A percentile compares a stretch with the other conserved stretches of the same genome.
Conservation (phyloP, 2,888 invertebrate species). For the Lepeophtheirus nordmannii region DNA sequence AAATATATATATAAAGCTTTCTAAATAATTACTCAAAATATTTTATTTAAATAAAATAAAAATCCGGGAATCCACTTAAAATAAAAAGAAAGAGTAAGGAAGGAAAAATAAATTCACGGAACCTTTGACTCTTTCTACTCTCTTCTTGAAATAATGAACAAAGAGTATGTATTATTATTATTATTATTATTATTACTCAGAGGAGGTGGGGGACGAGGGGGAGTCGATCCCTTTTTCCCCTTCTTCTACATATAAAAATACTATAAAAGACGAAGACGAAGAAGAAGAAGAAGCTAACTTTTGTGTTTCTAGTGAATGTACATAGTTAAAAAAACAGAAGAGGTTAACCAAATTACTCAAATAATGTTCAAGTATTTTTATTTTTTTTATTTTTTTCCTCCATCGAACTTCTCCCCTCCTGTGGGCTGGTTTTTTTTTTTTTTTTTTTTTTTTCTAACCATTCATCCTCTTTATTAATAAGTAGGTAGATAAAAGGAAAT, state of each 20-base stretch:
- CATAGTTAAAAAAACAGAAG: background rate
- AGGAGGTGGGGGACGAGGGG: too few relatives aligned
- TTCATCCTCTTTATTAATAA: background rate
- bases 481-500: too few relatives aligned
- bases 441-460: too few relatives aligned
- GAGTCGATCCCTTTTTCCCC: background rate
- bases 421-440: background rate
- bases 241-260: background rate
- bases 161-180: background rate
- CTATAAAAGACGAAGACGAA: background rate
- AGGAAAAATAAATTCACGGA: background rate
- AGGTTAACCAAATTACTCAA: slow-evolving; percentile 8
- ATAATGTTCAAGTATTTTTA: slow-evolving; percentile 2
- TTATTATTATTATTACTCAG: too few relatives aligned
- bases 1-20: too few relatives aligned
- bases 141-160: background rate
- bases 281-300: background rate
- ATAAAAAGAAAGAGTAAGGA: too few relatives aligned
- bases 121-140: background rate
- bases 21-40: too few relatives aligned
- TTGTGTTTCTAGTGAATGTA: background rate
- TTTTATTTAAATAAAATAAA: too few relatives aligned
- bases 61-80: too few relatives aligned
- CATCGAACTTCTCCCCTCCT: too few relatives aligned
- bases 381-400: too few relatives aligned